Conservation (phyloP, 1,140 invertebrate genomes). For the Cherax destructor region DNA sequence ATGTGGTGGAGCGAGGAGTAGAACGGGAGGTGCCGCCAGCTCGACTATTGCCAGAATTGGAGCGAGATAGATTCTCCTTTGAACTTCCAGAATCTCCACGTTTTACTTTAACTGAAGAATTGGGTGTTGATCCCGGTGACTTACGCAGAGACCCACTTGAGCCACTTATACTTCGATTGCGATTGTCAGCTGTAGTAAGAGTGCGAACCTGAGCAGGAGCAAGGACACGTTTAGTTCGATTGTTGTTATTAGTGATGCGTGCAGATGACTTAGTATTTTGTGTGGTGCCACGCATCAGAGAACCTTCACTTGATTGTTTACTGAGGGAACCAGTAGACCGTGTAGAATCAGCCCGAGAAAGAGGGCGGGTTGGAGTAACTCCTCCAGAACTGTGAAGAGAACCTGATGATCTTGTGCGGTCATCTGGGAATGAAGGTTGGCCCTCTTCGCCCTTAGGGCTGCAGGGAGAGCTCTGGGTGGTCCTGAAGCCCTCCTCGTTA, state of each 20-base stretch:
- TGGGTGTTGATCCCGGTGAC: slow-evolving; percentile 8
- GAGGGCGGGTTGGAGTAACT: slow-evolving; percentile 53
- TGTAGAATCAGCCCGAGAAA: slow-evolving; percentile 66
- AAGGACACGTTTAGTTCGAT: slow-evolving; percentile 50
- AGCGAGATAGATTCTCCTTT: slow-evolving; percentile 68
- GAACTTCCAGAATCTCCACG: slow-evolving; percentile 69
- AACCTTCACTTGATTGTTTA: slow-evolving; percentile 70
- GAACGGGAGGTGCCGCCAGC: slow-evolving; percentile 20
- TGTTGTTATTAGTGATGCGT: slow-evolving; percentile 15
- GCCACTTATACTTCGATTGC: slow-evolving; percentile 33
- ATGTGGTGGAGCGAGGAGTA: slow-evolving; percentile 24
- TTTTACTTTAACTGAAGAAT: slow-evolving; percentile 57
- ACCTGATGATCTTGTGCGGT: slow-evolving; percentile 49
- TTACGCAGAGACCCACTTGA: slow-evolving; percentile 10
- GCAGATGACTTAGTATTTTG: slow-evolving; percentile 16
- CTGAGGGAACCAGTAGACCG: slow-evolving; percentile 69
- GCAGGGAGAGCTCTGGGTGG: slow-evolving; percentile 51
- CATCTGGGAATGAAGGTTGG: slow-evolving; percentile 50
- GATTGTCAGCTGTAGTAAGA: slow-evolving; percentile 38
- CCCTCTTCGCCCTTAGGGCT: slow-evolving; percentile 20
- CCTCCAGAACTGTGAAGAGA: slow-evolving; percentile 69
- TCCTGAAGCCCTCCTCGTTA: slow-evolving; percentile 19
- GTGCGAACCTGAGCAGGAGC: slow-evolving; percentile 62
- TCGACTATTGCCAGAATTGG: slow-evolving; percentile 69
- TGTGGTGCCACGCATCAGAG: slow-evolving; percentile 29